Percentiles rank a stretch among this genome's conserved stretches.
Evolutionary conservation across 2,888 invertebrate species (phyloP).

Genomic region (Pheosia gnoma): DNA sequence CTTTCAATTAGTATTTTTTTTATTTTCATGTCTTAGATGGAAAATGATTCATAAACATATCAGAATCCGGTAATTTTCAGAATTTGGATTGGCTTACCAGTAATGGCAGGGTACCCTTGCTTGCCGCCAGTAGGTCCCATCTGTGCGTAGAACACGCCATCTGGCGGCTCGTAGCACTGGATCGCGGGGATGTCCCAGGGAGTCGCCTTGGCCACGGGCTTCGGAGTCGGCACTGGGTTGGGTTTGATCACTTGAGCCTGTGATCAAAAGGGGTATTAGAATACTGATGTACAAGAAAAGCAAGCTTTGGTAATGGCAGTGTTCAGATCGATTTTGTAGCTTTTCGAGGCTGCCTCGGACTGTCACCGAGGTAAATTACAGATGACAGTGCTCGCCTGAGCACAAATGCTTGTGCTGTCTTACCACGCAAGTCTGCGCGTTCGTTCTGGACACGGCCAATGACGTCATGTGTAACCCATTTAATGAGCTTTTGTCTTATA

Average conservation of each 20-base stretch:
- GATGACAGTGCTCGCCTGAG: background rate
- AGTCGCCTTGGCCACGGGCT: slow-evolving; percentile 84
- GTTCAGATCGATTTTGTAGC: too few relatives aligned
- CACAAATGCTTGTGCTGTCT: too few relatives aligned
- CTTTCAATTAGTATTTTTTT: too few relatives aligned
- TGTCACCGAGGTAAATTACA: too few relatives aligned
- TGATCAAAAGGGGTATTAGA: background rate
- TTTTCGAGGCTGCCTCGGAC: too few relatives aligned
- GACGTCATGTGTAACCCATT: too few relatives aligned
- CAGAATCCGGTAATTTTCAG: too few relatives aligned
- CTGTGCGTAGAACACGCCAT: slow-evolving; percentile 96
- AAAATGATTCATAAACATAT: too few relatives aligned
- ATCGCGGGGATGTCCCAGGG: slow-evolving; percentile 95
- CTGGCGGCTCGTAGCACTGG: slow-evolving; percentile 94
- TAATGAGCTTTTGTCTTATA: background rate
- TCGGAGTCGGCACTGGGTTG: slow-evolving; percentile 83
- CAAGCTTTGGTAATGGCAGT: background rate
- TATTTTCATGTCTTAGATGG: too few relatives aligned
- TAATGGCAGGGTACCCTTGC: slow-evolving; percentile 94
- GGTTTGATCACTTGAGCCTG: slow-evolving; percentile 55
- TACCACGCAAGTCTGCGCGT: too few relatives aligned
- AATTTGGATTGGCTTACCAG: slow-evolving; percentile 80
- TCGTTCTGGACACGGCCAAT: too few relatives aligned
- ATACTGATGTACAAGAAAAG: background rate
- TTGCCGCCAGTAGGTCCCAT: slow-evolving; percentile 97